These are phyloP conservation scores for Heptranchias perlo DNA, from an alignment of 2,113 vertebrate species.

Conservation along the genomic window DNA sequence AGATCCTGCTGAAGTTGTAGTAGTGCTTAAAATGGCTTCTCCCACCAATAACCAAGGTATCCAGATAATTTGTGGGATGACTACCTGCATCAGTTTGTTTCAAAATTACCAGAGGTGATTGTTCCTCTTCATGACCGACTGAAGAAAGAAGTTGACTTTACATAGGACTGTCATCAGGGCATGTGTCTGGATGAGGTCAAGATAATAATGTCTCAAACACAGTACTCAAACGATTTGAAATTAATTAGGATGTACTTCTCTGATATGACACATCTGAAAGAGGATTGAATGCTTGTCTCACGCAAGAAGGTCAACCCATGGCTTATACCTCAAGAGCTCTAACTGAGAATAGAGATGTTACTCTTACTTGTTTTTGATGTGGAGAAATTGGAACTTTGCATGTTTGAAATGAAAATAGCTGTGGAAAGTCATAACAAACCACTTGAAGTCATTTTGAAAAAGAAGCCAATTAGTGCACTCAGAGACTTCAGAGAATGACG, in stretches of 20 bases:
- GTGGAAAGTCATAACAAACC: background rate
- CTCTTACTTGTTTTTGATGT: background rate
- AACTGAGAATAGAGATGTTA: background rate
- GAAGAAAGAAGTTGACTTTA: background rate
- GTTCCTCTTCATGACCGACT: background rate
- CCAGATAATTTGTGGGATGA: background rate
- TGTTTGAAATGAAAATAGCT: background rate
- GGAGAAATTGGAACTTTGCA: background rate
- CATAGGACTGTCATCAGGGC: no score
- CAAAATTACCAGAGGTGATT: background rate
- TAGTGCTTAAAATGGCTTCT: background rate
- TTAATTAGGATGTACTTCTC: background rate
- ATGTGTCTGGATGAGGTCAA: background rate
- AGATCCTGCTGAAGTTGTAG: background rate
- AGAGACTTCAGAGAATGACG: background rate
- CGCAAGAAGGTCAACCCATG: background rate
- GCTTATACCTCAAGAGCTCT: background rate
- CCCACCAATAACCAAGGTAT: no score
- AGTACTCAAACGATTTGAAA: background rate
- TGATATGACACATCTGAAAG: background rate
- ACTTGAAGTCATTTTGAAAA: background rate
- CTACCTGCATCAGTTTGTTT: background rate
- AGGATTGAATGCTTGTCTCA: background rate
- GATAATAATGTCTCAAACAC: background rate
- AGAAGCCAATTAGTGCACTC: background rate